Base-by-base conservation (phyloP, 2,797 vertebrate species). In the Falco cherrug region DNA sequence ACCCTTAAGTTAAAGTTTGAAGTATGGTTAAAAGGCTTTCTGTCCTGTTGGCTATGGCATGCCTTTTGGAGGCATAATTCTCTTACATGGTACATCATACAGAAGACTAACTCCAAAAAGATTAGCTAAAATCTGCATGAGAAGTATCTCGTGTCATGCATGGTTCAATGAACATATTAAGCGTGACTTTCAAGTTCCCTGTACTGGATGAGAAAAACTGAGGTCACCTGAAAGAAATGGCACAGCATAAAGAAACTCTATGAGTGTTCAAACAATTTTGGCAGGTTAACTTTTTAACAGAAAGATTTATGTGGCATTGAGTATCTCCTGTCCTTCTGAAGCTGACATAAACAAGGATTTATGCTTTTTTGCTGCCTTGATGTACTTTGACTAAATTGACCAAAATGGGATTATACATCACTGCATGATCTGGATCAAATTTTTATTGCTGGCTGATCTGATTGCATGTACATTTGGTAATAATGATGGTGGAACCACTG, bases 271-370 rank as follows among this genome's bases (percentile, higher is more conserved):
- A 85, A 50, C 10, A 26, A 20, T 67, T 90, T 70, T 85, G 71
- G 21, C 80, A 85, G 71, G 67, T 75, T 79, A 82, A 53, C n/a
- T 63, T 61, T 82, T 67, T 67, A 67, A n/a, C 63, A 54, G 31
- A 60, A 88, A 88, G 61, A 88, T 65, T 88, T 75, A 75, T 54
- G 39, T 75, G 43, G 22, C 39, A 60, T 73, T 35, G 53, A 61
- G 75, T 85, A 47, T 19, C 28, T 70, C 59, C 43, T 63, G 37
- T n/a, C n/a, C 28, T 78, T 56, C 53, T 17, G 14, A 57, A 84
- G 33, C 37, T 88, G 71, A 83, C 48, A 88, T 24, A 31, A 79
- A 75, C 28, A 39, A 78, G 67, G 81, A 93, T 90, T 83, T 79
- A 85, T 63, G 39, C 4, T 28, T 63, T 74, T 82, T 65, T 48